Evolutionary conservation across 2,888 invertebrate species (phyloP).

Genomic region (Drosophila neonasuta): DNA sequence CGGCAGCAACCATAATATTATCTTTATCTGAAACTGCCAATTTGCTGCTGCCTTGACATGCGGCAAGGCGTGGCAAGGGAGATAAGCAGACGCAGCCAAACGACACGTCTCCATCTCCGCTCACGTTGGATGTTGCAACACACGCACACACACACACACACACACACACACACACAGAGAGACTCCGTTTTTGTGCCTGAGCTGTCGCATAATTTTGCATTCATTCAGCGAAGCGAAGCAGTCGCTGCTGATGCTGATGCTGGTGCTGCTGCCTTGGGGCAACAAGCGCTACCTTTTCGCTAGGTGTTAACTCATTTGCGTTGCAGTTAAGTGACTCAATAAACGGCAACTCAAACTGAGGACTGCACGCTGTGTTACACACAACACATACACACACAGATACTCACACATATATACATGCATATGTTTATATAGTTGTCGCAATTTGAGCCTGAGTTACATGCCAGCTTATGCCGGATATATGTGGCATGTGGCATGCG

Average conservation of each 20-base stretch:
- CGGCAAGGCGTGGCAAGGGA: conserved; percentile 43
- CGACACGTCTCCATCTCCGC: conserved; percentile 22
- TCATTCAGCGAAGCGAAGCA: conserved; percentile 26
- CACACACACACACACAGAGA: too few species aligned
- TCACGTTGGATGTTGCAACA: conserved; percentile 3
- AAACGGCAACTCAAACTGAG: conserved; percentile 68
- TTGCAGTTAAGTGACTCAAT: conserved; percentile 73
- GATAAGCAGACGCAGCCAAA: conserved; percentile 48
- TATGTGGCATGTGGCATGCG: conserved; percentile 14
- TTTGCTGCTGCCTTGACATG: conserved; percentile 65
- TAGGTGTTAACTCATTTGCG: conserved; percentile 77
- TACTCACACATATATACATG: not conserved
- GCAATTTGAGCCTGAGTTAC: conserved; percentile 27
- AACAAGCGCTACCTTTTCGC: conserved; percentile 39
- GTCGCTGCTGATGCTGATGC: not conserved
- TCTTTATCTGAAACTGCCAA: conserved; percentile 77
- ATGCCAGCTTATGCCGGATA: conserved; percentile 23
- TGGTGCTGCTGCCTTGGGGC: not conserved
- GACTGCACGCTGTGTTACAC: conserved; percentile 63
- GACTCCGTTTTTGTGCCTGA: conserved; percentile 38
- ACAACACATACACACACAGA: not conserved
- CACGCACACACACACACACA: not conserved
- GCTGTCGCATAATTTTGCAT: conserved; percentile 74
- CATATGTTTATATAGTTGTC: conserved; percentile 12
- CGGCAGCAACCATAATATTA: conserved; percentile 66